Conservation (phyloP, 2,888 invertebrate genomes). For the Cyrtodaria siliqua region DNA sequence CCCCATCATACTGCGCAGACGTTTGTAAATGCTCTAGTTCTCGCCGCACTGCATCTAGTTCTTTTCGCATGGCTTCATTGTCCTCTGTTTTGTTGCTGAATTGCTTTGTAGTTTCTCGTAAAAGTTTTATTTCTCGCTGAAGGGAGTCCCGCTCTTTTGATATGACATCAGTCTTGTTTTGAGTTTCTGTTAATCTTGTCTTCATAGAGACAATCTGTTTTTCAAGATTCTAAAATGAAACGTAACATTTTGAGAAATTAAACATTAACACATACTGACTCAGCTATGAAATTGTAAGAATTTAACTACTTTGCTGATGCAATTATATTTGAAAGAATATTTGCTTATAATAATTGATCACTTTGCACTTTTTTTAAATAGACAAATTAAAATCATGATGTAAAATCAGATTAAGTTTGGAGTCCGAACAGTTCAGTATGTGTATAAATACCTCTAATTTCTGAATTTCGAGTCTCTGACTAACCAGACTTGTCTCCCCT, state of each 20-base stretch:
- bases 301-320: too few relatives aligned
- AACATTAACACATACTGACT: too few relatives aligned
- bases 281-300: too few relatives aligned
- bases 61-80: slow-evolving; percentile 64
- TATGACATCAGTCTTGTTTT: slow-evolving; percentile 53
- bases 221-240: slow-evolving; percentile 64
- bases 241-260: too few relatives aligned
- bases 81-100: slow-evolving; percentile 61
- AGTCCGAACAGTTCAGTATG: too few relatives aligned
- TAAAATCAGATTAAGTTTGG: too few relatives aligned
- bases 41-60: slow-evolving; percentile 64
- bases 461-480: slow-evolving; percentile 67
- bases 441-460: slow-evolving; percentile 70
- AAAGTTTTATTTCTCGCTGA: slow-evolving; percentile 56
- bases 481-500: slow-evolving; percentile 59
- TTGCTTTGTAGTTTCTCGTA: slow-evolving; percentile 53
- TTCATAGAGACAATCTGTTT: slow-evolving; percentile 70
- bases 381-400: too few relatives aligned
- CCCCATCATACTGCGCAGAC: slow-evolving; percentile 67
- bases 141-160: slow-evolving; percentile 57
- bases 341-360: too few relatives aligned
- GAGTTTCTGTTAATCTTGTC: slow-evolving; percentile 57
- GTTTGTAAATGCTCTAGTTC: slow-evolving; percentile 72
- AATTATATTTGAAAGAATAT: too few relatives aligned
- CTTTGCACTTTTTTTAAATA: too few relatives aligned